Evolutionary conservation across 1,140 invertebrate species (phyloP).

Genomic region (Lasioglossum albipes): DNA sequence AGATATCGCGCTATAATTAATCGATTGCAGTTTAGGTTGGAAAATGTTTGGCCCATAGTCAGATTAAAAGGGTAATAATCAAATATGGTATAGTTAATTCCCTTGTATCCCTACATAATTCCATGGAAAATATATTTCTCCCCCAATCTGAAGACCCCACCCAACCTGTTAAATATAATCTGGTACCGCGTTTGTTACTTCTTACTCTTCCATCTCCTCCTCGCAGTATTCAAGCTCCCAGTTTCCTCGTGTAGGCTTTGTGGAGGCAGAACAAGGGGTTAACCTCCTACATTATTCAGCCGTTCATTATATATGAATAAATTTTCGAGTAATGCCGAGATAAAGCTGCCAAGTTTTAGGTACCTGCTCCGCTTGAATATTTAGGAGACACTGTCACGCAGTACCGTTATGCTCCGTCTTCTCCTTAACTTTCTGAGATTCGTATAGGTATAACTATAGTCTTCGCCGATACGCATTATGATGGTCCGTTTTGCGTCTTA

Average conservation of each 20-base stretch:
- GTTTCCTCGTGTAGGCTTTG: slow-evolving; percentile 72
- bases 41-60: slow-evolving; percentile 47
- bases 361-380: slow-evolving; percentile 77
- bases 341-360: slow-evolving; percentile 81
- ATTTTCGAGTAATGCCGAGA: slow-evolving; percentile 81
- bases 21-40: neutral
- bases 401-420: slow-evolving; percentile 79
- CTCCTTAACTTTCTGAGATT: slow-evolving; percentile 70
- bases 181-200: slow-evolving; percentile 77
- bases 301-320: slow-evolving; percentile 81
- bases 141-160: slow-evolving; percentile 65
- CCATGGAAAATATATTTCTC: slow-evolving; percentile 74
- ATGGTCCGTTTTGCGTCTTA: neutral
- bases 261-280: slow-evolving; percentile 79
- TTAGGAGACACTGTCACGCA: slow-evolving; percentile 80
- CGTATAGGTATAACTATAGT: slow-evolving; percentile 38
- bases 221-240: slow-evolving; percentile 62
- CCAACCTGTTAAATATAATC: slow-evolving; percentile 77
- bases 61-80: slow-evolving; percentile 80
- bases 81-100: slow-evolving; percentile 77
- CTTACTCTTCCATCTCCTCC: slow-evolving; percentile 70
- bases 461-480: slow-evolving; percentile 46
- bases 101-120: slow-evolving; percentile 73
- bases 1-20: neutral
- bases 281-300: slow-evolving; percentile 78